Conservation (phyloP, 2,797 vertebrate genomes). For the Pangasius mekongensis region DNA sequence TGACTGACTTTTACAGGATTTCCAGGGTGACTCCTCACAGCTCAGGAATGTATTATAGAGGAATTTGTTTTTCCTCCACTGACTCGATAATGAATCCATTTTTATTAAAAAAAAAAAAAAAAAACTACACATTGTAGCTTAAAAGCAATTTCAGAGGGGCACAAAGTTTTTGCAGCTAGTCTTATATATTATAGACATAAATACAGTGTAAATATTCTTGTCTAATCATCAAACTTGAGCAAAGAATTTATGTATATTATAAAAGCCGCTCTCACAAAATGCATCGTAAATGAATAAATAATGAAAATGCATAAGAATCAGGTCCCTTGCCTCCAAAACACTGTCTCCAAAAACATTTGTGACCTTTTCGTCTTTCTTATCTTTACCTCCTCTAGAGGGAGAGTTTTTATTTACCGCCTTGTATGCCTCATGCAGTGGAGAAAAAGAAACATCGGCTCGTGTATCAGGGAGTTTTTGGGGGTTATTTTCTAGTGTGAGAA, state of each 20-base stretch:
- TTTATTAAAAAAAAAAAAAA: too few relatives aligned
- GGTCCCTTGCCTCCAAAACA: neutral
- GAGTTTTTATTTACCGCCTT: neutral
- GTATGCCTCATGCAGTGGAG: neutral
- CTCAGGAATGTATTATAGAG: conserved; percentile 3
- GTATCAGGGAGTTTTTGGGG: neutral
- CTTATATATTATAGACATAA: neutral
- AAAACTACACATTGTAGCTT: neutral
- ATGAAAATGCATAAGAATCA: neutral
- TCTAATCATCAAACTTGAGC: neutral
- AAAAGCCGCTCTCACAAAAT: neutral
- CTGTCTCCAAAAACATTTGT: neutral
- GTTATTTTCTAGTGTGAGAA: conserved; percentile 1
- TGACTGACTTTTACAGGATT: conserved; percentile 1
- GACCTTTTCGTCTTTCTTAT: conserved; percentile 10
- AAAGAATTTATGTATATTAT: neutral
- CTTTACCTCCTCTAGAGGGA: neutral
- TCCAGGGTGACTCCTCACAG: neutral
- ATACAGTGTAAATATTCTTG: neutral
- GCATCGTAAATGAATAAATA: neutral
- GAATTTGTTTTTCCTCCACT: neutral
- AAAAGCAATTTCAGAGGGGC: neutral
- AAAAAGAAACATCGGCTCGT: neutral
- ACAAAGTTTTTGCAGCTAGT: neutral
- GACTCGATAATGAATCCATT: neutral